phyloP scores from a whole-genome alignment of 1,140 invertebrate species.

The Goniozus legneri region DNA sequence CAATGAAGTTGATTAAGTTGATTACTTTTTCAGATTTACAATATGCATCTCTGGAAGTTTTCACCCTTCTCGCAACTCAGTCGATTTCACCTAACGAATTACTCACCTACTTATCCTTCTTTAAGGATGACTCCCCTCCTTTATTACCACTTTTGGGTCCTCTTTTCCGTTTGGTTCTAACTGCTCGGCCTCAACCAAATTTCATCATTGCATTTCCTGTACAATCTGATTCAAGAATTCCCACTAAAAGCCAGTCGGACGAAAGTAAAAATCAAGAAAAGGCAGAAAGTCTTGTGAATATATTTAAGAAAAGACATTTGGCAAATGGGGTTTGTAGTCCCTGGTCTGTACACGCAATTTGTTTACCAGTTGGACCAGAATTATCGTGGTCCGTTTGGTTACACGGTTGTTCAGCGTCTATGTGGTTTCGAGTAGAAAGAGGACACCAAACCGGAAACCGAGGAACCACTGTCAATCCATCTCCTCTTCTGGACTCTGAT shows the following conservation, averaged over 20 bases:
- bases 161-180: conserved; percentile 52
- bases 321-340: conserved; percentile 46
- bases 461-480: conserved; percentile 18
- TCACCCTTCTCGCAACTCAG: conserved; percentile 56
- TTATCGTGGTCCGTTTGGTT: conserved; percentile 61
- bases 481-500: conserved; percentile 31
- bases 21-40: conserved; percentile 55
- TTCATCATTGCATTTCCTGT: conserved; percentile 60
- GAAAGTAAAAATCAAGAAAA: conserved; percentile 40
- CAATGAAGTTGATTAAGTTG: background rate
- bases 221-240: conserved; percentile 3
- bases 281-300: conserved; percentile 38
- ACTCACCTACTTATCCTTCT: conserved; percentile 56
- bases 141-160: conserved; percentile 54
- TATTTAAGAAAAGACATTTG: conserved; percentile 42
- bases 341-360: conserved; percentile 55
- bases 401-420: conserved; percentile 59
- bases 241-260: conserved; percentile 11
- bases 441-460: conserved; percentile 24
- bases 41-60: conserved; percentile 58
- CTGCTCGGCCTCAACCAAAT: conserved; percentile 56
- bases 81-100: conserved; percentile 57
- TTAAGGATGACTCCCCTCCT: conserved; percentile 55
- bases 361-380: conserved; percentile 53
- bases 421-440: conserved; percentile 55